These are phyloP conservation scores for Trichogramma pretiosum DNA, from an alignment of 1,140 invertebrate genomes.

Conservation along the genomic window DNA sequence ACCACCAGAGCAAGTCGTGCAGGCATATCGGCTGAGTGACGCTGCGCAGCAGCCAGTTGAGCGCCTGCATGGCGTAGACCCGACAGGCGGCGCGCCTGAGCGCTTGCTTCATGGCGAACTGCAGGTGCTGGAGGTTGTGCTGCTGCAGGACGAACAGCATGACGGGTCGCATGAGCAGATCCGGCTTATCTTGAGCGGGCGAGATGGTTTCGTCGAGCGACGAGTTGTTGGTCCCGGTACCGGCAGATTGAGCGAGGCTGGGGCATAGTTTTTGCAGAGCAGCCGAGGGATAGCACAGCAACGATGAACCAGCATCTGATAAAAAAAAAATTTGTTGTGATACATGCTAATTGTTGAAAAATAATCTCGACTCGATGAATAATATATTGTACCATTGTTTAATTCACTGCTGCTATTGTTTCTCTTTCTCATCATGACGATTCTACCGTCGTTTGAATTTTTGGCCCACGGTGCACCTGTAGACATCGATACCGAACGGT, in stretches of 20 bases:
- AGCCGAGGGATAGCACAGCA: slow-evolving; percentile 74
- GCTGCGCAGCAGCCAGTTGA: slow-evolving; percentile 89
- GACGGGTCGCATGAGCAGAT: slow-evolving; percentile 58
- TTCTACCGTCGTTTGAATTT: slow-evolving; percentile 50
- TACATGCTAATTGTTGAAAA: no score
- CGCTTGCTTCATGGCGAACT: slow-evolving; percentile 74
- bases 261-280: slow-evolving; percentile 65
- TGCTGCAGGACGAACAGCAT: slow-evolving; percentile 78
- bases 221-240: no score
- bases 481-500: slow-evolving; percentile 60
- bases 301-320: slow-evolving; percentile 58
- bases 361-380: slow-evolving; percentile 2
- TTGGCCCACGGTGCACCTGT: slow-evolving; percentile 53
- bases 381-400: slow-evolving; percentile 43
- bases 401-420: slow-evolving; percentile 66
- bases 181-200: slow-evolving; percentile 38
- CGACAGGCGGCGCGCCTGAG: slow-evolving; percentile 75
- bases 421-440: slow-evolving; percentile 57
- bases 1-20: slow-evolving; percentile 94
- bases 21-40: slow-evolving; percentile 84
- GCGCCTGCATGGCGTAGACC: slow-evolving; percentile 82
- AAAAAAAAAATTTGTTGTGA: no score
- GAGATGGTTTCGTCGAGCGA: no score
- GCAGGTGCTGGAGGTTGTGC: slow-evolving; percentile 72
- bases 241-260: slow-evolving; percentile 49